Percentiles rank a stretch among this genome's conserved stretches.
Conservation (phyloP, 2,113 vertebrate genomes). For the Protobothrops flavoviridis region DNA sequence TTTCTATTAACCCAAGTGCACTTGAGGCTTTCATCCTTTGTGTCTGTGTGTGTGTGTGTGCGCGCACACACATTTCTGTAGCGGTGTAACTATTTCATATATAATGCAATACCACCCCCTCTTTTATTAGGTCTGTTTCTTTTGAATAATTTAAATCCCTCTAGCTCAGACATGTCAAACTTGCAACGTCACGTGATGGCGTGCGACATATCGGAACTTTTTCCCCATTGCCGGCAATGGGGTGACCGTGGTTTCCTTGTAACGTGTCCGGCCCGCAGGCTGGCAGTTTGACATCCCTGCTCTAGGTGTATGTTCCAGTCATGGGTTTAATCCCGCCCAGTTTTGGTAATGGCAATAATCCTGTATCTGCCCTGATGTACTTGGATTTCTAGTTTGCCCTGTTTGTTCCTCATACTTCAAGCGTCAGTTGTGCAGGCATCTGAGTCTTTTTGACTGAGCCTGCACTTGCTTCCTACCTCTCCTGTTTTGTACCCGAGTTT, state of each 20-base stretch:
- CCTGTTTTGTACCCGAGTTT: background rate
- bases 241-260: no score
- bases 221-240: no score
- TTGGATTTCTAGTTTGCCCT: background rate
- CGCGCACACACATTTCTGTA: background rate
- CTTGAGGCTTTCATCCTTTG: background rate
- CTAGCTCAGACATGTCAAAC: no score
- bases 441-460: background rate
- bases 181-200: no score
- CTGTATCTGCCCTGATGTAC: background rate
- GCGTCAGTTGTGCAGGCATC: background rate
- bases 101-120: background rate
- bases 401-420: background rate
- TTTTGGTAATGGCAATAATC: background rate
- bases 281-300: no score
- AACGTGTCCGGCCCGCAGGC: no score
- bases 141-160: background rate
- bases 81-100: background rate
- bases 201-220: no score
- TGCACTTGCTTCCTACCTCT: background rate
- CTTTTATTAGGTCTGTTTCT: background rate
- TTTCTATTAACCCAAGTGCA: background rate
- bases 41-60: no score
- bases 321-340: no score
- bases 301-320: no score